A percentile compares a stretch with the other conserved stretches of the same genome.
These are phyloP conservation scores for Hemicordylus capensis DNA, from an alignment of 2,113 vertebrate genomes.

Conservation along the genomic window DNA sequence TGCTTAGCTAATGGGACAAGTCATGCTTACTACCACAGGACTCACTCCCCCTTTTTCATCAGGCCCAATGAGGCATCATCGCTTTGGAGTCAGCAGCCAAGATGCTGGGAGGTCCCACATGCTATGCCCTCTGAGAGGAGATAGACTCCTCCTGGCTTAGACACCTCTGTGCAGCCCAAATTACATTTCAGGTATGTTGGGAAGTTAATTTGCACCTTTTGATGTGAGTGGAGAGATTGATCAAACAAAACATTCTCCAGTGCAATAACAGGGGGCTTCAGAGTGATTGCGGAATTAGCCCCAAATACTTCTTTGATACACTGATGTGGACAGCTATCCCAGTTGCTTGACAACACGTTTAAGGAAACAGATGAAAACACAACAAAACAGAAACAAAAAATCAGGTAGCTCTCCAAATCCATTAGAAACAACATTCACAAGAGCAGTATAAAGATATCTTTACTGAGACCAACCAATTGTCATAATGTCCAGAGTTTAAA, in stretches of 20 bases:
- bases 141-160: background rate
- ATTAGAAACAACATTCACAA: background rate
- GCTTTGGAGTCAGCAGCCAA: background rate
- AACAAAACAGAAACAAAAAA: no score
- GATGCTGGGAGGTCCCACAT: background rate
- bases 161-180: background rate
- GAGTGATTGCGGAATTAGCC: background rate
- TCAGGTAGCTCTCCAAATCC: background rate
- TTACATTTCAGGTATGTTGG: background rate
- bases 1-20: no score
- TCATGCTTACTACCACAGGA: no score
- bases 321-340: background rate
- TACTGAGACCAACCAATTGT: background rate
- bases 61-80: conserved; percentile 8
- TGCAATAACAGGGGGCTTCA: background rate
- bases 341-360: background rate
- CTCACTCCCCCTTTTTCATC: no score
- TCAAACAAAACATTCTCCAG: background rate
- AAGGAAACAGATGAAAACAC: background rate
- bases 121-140: background rate
- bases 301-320: background rate
- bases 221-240: background rate
- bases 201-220: background rate
- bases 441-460: background rate
- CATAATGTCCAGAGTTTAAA: background rate